Evolutionary conservation across 2,797 vertebrate genomes (phyloP), one percentile per base, ranked within the genome.

Genomic region (Lagodon rhomboides): DNA sequence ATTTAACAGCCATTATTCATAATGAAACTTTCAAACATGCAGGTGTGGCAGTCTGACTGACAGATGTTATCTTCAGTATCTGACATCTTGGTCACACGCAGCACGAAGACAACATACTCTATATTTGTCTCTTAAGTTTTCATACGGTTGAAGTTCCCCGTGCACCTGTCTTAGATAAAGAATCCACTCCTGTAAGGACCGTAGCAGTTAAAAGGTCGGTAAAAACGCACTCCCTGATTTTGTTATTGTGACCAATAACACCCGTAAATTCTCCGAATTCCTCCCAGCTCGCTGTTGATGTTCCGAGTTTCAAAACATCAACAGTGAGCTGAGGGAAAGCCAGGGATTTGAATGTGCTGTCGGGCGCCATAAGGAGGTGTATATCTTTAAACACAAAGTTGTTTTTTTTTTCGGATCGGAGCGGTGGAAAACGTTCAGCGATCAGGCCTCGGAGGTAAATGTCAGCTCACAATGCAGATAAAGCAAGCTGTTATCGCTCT

Each of bases 1-100:
- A 77, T 66, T 63, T 64, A 66, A 23, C 56, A 59, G 30, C 11
- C 44, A 63, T 81, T 69, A 68, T 53, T 90, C 70, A 87, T 66
- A 60, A n/a, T 65, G 73, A 90, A 87, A 90, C 68, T 83, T 68
- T 79, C 70, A 75, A 23, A 77, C 60, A 51, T 62, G 73, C 85
- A 89, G 82, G 69, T 88, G 70, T 86, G 75, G 58, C 64, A 43
- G 61, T 17, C 50, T 65, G 65, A 80, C 43, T 27, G 66, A 78
- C 70, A 66, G 64, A 84, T 75, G 73, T 66, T 79, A 3, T 18
- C 54, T 68, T 77, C 23, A 77, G 22, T 47, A 6, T 54, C 64
- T 20, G 17, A 43, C 22, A 50, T 76, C 10, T 79, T 54, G 75
- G 34, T 54, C 69, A 41, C 56, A 17, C 6, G 5, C 23, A n/a